Base-by-base conservation (phyloP, 1,140 invertebrate genomes). In the Zaprionus taronus region DNA sequence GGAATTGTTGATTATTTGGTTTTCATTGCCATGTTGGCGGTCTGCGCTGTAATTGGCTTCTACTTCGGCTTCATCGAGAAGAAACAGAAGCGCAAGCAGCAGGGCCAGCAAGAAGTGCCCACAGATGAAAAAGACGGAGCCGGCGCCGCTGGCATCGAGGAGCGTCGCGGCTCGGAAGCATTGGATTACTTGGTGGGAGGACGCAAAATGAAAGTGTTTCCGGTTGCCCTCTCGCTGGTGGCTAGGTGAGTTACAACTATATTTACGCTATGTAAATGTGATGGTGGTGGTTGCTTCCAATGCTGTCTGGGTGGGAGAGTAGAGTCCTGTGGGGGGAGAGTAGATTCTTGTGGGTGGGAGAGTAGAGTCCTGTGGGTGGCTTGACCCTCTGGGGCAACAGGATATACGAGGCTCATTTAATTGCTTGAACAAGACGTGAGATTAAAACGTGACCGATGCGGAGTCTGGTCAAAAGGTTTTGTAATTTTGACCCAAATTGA, bases 101-200 rank as follows among this genome's bases (percentile, higher is more conserved):
- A 71, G 31, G 41, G 49, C 20, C 61, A 80, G 20, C 47, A 28
- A 26, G 24, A 28, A 68, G 53, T 87, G 68, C 22, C 49, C 36
- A 57, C 53, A 41, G 64, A 73, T 78, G 71, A 79, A 15, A 87
- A 85, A 60, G 83, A 91, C 47, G 75, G 51, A 4, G 70, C 72
- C 5, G 83, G 78, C 14, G 74, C 67, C 20, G 85, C 73, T 36
- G 87, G 80, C 44, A 41, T 93, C 94, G 70, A 96, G 38, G 94
- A 94, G 63, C 94, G 85, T 28, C 83, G 86, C 34, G 91, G 82
- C 38, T 92, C 92, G 1, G 92, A 91, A 60, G 91, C 91, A 22
- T 75, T 92, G 71, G 97, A 98, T 81, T 98, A 98, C 92, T 94
- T 98, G 41, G 95, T 98, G 79, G 97, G 96, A 7, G 97, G 97